Conservation (phyloP, 2,797 vertebrate species). For the Macropodus opercularis region DNA sequence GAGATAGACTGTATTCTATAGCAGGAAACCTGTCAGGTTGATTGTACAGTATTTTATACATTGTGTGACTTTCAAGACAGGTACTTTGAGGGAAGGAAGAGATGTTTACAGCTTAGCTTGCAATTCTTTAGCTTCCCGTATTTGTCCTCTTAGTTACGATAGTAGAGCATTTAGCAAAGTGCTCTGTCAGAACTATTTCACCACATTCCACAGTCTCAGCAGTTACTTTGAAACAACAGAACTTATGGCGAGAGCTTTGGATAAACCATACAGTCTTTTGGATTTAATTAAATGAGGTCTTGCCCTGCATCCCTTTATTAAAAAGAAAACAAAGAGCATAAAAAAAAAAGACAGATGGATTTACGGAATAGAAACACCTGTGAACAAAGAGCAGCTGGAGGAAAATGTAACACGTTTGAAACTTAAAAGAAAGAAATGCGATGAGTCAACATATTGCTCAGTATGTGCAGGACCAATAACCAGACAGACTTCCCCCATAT, state of each 20-base stretch:
- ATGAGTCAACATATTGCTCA: slow-evolving; percentile 70
- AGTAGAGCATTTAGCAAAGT: neutral
- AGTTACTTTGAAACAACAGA: neutral
- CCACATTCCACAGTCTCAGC: neutral
- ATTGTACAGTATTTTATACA: too few relatives aligned
- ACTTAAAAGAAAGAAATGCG: slow-evolving; percentile 75
- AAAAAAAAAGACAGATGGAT: slow-evolving; percentile 67
- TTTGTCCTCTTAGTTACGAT: neutral
- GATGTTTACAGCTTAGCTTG: too few relatives aligned
- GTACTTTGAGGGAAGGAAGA: too few relatives aligned
- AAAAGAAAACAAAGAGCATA: slow-evolving; percentile 62
- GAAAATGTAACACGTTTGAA: slow-evolving; percentile 64
- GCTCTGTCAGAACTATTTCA: neutral
- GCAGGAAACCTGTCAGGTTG: too few relatives aligned
- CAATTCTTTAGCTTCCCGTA: neutral
- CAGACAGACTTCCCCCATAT: slow-evolving; percentile 60
- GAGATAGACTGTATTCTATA: too few relatives aligned
- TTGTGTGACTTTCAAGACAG: too few relatives aligned
- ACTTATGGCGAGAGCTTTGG: neutral
- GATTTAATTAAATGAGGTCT: neutral
- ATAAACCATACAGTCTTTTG: neutral
- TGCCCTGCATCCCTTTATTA: slow-evolving; percentile 72
- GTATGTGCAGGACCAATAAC: slow-evolving; percentile 79
- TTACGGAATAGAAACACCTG: slow-evolving; percentile 72
- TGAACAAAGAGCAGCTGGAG: slow-evolving; percentile 75